Percentiles rank a stretch among this genome's conserved stretches.
phyloP scores from a whole-genome alignment of 2,797 vertebrate species.

The Garrulus glandarius region DNA sequence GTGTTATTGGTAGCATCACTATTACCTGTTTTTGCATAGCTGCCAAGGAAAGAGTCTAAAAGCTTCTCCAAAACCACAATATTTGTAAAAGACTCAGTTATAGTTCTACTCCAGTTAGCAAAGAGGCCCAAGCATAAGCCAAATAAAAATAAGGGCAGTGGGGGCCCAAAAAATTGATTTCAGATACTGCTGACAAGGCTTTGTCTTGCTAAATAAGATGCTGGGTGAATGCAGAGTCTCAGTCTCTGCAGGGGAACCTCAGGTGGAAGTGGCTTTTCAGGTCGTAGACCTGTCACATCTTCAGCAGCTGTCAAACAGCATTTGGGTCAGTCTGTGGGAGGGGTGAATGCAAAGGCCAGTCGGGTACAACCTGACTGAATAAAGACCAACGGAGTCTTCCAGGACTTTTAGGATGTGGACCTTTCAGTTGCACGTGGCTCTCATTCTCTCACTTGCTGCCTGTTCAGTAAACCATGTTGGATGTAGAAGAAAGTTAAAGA shows the following conservation, averaged over 20 bases:
- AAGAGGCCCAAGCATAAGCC: not conserved
- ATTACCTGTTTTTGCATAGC: not conserved
- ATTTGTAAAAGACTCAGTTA: not conserved
- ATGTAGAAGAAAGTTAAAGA: not conserved
- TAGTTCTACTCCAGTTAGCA: not conserved
- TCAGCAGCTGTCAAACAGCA: not conserved
- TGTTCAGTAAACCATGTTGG: not conserved
- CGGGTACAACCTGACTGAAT: not conserved
- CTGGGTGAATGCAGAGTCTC: not conserved
- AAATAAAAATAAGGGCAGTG: not conserved
- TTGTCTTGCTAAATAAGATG: not conserved
- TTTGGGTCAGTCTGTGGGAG: not conserved
- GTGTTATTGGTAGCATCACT: not conserved
- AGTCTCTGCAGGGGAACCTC: not conserved
- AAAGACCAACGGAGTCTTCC: not conserved
- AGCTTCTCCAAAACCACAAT: not conserved
- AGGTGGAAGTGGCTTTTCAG: not conserved
- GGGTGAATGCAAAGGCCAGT: not conserved
- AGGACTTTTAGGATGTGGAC: not conserved
- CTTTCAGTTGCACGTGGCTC: not conserved
- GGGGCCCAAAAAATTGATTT: not conserved
- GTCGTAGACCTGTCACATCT: not conserved
- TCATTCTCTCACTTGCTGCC: not conserved
- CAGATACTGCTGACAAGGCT: not conserved
- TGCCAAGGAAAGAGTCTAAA: not conserved